Percentiles rank a stretch among this genome's conserved stretches.
phyloP scores from a whole-genome alignment of 2,113 vertebrate genomes.

The Vicugna pacos region DNA sequence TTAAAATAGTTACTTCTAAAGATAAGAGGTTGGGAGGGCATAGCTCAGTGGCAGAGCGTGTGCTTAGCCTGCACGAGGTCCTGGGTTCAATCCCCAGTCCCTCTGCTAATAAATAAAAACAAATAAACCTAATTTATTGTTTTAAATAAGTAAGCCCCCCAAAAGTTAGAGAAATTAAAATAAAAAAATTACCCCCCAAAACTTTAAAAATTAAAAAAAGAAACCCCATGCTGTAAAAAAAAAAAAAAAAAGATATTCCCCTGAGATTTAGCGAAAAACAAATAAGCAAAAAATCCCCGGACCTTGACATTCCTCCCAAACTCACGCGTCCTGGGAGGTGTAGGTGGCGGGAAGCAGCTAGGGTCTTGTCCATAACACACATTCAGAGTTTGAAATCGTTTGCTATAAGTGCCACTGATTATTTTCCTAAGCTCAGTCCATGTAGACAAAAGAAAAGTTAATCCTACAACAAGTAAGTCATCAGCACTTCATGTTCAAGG shows the following conservation, averaged over 20 bases:
- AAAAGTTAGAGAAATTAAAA: too few species aligned
- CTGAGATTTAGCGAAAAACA: slow-evolving; percentile 77
- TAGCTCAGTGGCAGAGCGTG: too few species aligned
- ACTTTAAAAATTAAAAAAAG: too few species aligned
- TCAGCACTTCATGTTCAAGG: neutral
- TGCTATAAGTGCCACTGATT: slow-evolving; percentile 64
- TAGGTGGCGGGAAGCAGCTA: neutral
- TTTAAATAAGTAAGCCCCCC: too few species aligned
- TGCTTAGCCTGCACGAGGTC: too few species aligned
- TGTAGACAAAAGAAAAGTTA: slow-evolving; percentile 51
- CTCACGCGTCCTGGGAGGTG: slow-evolving; percentile 33
- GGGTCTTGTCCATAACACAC: neutral
- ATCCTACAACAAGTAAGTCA: neutral
- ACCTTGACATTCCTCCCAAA: slow-evolving; percentile 42
- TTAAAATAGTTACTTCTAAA: slow-evolving; percentile 72
- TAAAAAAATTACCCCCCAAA: too few species aligned
- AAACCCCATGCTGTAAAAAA: too few species aligned
- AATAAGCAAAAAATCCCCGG: slow-evolving; percentile 66
- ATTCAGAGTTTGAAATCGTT: neutral
- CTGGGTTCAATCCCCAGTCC: too few species aligned
- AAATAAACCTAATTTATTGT: too few species aligned
- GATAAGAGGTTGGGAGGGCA: slow-evolving; percentile 6
- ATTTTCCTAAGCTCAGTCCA: slow-evolving; percentile 44
- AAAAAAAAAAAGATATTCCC: slow-evolving; percentile 74
- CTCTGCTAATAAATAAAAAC: too few species aligned